These are phyloP conservation scores for Glomeris marginata DNA, from an alignment of 2,888 invertebrate genomes.

Conservation along the genomic window DNA sequence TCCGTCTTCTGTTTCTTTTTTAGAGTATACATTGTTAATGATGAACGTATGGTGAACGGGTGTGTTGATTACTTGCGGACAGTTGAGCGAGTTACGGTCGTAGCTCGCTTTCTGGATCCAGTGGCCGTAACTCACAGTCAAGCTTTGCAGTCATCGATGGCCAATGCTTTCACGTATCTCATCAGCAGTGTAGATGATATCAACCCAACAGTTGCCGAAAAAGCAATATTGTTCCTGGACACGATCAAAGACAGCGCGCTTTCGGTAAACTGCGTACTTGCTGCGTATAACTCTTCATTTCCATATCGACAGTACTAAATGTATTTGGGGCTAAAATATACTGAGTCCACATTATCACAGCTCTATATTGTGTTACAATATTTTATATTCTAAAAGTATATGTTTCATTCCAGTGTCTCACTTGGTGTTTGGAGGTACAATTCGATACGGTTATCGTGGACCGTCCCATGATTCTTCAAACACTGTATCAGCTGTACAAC, in stretches of 20 bases:
- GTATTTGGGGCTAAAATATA: not conserved
- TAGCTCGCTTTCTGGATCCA: constrained; percentile 83
- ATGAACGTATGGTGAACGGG: no score
- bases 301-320: constrained; percentile 17
- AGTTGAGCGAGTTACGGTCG: constrained; percentile 85
- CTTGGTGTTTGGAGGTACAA: constrained; percentile 91
- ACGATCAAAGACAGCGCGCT: constrained; percentile 82
- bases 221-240: constrained; percentile 79
- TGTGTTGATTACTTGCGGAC: constrained; percentile 5
- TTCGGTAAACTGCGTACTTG: constrained; percentile 41
- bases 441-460: constrained; percentile 96
- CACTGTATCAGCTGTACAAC: constrained; percentile 85
- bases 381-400: no score
- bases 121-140: constrained; percentile 65
- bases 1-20: constrained; percentile 22
- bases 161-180: constrained; percentile 92
- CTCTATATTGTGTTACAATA: no score
- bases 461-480: constrained; percentile 89
- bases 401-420: constrained; percentile 47
- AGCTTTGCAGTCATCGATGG: constrained; percentile 71
- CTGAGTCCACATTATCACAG: not conserved
- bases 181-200: constrained; percentile 92
- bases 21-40: not conserved
- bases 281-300: constrained; percentile 22
- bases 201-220: constrained; percentile 86